Base-by-base conservation (phyloP, 2,797 vertebrate species). In the Caiman crocodilus region DNA sequence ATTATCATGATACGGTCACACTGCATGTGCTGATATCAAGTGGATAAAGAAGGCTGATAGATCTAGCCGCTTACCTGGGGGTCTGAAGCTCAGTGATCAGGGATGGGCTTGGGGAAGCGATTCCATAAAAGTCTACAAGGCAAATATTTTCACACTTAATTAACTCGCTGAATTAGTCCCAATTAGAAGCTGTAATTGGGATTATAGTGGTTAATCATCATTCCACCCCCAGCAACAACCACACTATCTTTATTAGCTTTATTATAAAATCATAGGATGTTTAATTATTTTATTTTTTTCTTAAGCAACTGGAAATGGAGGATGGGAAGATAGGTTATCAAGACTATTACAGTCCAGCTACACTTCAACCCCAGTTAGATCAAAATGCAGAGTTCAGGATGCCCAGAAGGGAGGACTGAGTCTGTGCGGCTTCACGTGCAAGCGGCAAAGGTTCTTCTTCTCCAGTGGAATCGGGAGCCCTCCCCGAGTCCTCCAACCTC, bases 141-240 rank as follows among this genome's bases (percentile, higher is more conserved):
- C 35, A 60, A 0, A 0, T 26, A 88, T 90, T 88, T 78, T 60
- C 73, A 76, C n/a, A 4, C 65, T 73, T 91, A 85, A 94, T 94
- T 95, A 92, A 67, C 75, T 94, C 75, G 42, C 58, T 60, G 67
- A 91, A 94, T 94, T 84, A 95, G 93, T 94, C 89, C 90, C 73
- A 87, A 84, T 96, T 94, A 97, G 88, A 71, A 89, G 21, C 58
- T 76, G 67, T 95, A 96, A 96, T 94, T 89, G 4, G 88, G 84
- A 89, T 90, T 79, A 87, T 26, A 81, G 86, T 76, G 67, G 82
- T 87, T 93, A 80, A 91, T 93, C 95, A 85, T 92, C 73, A 93
- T 78, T 42, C 28, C 78, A 90, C 94, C 86, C 63, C 92, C 35
- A 79, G 94, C 88, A 82, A 76, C 60, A 60, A 1, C 55, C 0